Conservation (phyloP, 2,888 invertebrate genomes). For the Aromia moschata region DNA sequence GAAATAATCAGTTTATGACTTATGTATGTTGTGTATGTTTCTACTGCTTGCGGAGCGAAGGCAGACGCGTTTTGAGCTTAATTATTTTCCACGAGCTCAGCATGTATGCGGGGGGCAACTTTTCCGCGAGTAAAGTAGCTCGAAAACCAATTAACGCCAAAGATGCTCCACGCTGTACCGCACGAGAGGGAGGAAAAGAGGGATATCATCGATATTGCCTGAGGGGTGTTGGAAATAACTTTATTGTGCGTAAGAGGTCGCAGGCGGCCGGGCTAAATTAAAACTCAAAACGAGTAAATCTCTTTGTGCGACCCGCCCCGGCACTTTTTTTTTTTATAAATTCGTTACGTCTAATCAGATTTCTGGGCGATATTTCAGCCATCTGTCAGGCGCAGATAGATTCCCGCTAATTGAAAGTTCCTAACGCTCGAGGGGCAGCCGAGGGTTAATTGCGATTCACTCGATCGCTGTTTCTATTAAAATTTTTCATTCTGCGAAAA, state of each 20-base stretch:
- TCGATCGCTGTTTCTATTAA: too few relatives aligned
- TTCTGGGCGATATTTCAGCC: conserved; percentile 2
- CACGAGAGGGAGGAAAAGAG: conserved; percentile 47
- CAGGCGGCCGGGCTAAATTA: conserved; percentile 36
- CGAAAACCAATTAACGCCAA: conserved; percentile 48
- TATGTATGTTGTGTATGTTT: too few relatives aligned
- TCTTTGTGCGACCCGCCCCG: conserved; percentile 17
- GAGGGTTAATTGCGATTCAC: too few relatives aligned
- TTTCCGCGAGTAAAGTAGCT: conserved; percentile 38
- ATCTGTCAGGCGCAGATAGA: conserved; percentile 14
- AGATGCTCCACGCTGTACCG: too few relatives aligned
- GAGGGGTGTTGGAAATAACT: conserved; percentile 54
- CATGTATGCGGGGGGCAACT: too few relatives aligned
- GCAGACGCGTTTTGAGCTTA: too few relatives aligned
- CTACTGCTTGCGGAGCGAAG: too few relatives aligned
- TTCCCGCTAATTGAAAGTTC: too few relatives aligned
- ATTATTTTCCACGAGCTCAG: too few relatives aligned
- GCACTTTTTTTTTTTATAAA: conserved; percentile 36
- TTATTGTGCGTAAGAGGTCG: conserved; percentile 48
- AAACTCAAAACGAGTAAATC: conserved; percentile 38
- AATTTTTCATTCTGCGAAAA: too few relatives aligned
- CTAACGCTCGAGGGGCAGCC: too few relatives aligned
- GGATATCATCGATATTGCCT: conserved; percentile 53
- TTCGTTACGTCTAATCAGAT: conserved; percentile 31
- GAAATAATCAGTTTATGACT: too few relatives aligned